Evolutionary conservation across 2,113 vertebrate genomes (phyloP), one percentile per base, ranked within the genome.

Genomic region (Sardina pilchardus): DNA sequence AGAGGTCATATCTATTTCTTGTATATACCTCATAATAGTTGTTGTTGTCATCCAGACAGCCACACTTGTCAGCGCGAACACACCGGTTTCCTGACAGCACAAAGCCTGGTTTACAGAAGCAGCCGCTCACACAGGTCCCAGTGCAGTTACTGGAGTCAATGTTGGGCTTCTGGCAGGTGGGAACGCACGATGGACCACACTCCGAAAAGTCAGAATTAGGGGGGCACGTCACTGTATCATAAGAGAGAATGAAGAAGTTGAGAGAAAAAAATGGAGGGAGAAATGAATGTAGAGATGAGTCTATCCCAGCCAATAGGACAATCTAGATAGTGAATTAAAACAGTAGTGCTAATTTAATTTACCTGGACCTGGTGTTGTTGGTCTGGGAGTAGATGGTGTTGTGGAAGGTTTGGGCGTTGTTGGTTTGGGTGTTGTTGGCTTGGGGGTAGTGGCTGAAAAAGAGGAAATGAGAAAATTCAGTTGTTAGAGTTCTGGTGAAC

Each of bases 11-110:
- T 53, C 34, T 7, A 9, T 71, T 0, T 71, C 10, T 71, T 71
- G 26, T 14, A 9, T 93, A 90, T 94, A 95, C 86, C 43, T 91
- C 16, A 36, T 85, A 87, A 3, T 93, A 93, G 80, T 86, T 85
- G 19, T 56, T 81, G 6, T 86, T 30, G 6, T 86, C 78, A 17
- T 91, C 88, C 88, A 84, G 82, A 45, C 92, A 94, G 45, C 48
- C 26, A 19, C 93, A 94, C 56, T 88, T 87, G 10, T 90, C 88
- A 7, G 83, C 56, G 0, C 26, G 85, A 83, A 94, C 78, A 21
- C 93, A 93, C 7, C 0, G 30, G 45, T 71, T 44, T 9, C 59
- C 47, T 0, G 24, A 86, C 19, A 90, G 87, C 87, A 93, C 45
- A 59, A 90, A 91, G 24, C 92, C 92, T 1, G 83, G 81, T 24